These are phyloP conservation scores for Mactra quadrangularis DNA, from an alignment of 1,140 invertebrate genomes.

Conservation along the genomic window DNA sequence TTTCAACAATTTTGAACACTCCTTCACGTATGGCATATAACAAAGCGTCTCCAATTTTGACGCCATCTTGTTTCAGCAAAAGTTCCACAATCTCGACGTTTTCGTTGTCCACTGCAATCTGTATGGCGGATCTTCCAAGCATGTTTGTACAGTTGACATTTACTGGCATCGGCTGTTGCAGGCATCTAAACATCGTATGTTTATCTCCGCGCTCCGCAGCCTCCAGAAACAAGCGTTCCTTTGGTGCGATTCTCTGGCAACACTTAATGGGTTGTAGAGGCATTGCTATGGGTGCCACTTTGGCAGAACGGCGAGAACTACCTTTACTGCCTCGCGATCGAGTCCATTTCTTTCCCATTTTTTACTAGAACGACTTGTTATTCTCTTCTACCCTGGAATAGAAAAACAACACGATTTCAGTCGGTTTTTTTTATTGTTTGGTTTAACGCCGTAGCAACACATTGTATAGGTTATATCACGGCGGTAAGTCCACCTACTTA, in stretches of 20 bases:
- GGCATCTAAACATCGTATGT: constrained; percentile 85
- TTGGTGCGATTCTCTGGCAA: constrained; percentile 82
- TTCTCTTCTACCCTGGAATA: too few relatives aligned
- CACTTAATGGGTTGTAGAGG: constrained; percentile 80
- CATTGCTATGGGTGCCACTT: constrained; percentile 68
- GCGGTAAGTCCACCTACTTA: too few relatives aligned
- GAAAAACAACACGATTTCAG: too few relatives aligned
- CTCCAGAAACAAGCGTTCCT: constrained; percentile 85
- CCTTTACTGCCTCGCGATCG: constrained; percentile 23
- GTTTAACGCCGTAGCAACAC: too few relatives aligned
- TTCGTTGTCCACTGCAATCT: constrained; percentile 83
- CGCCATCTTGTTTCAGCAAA: constrained; percentile 78
- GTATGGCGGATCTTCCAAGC: constrained; percentile 86
- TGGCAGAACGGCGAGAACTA: constrained; percentile 64
- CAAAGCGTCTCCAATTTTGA: constrained; percentile 83
- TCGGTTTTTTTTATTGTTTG: too few relatives aligned
- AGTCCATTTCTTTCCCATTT: constrained; percentile 13
- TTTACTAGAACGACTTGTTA: too few relatives aligned
- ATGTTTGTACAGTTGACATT: constrained; percentile 87
- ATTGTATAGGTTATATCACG: too few relatives aligned
- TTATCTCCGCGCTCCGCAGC: constrained; percentile 86
- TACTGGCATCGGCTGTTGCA: constrained; percentile 84
- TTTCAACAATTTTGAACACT: constrained; percentile 86
- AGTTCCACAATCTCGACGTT: constrained; percentile 82
- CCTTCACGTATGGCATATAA: constrained; percentile 83